These are phyloP conservation scores for Perizoma affinitatum DNA, from an alignment of 2,888 invertebrate species.

Conservation along the genomic window DNA sequence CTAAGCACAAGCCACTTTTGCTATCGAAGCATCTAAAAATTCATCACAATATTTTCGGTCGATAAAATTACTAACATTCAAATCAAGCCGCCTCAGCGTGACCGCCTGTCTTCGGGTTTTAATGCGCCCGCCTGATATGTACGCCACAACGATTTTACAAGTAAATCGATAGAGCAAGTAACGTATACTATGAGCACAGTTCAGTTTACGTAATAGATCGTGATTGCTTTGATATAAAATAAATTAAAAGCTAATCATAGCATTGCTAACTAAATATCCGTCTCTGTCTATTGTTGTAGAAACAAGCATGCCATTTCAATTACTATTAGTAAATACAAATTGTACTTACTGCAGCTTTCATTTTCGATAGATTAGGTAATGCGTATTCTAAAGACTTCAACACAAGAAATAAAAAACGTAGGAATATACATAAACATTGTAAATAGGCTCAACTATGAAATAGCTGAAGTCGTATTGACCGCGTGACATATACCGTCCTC, in stretches of 20 bases:
- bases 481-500: too few species aligned
- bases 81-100: too few species aligned
- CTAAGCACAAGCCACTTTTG: not conserved
- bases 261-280: constrained; percentile 50
- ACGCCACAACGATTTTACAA: not conserved
- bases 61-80: too few species aligned
- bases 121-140: too few species aligned
- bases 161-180: not conserved
- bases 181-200: not conserved
- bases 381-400: constrained; percentile 51
- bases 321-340: constrained; percentile 60
- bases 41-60: not conserved
- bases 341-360: constrained; percentile 52
- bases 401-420: constrained; percentile 37
- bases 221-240: constrained; percentile 34
- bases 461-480: too few species aligned
- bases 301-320: constrained; percentile 73
- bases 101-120: too few species aligned
- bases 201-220: constrained; percentile 29
- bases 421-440: too few species aligned
- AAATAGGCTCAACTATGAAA: too few species aligned
- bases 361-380: constrained; percentile 74
- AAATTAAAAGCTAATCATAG: constrained; percentile 54
- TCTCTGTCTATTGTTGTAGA: constrained; percentile 56
- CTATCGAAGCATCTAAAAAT: not conserved